Base-by-base conservation (phyloP, 2,888 invertebrate genomes). In the Polietes domitor region DNA sequence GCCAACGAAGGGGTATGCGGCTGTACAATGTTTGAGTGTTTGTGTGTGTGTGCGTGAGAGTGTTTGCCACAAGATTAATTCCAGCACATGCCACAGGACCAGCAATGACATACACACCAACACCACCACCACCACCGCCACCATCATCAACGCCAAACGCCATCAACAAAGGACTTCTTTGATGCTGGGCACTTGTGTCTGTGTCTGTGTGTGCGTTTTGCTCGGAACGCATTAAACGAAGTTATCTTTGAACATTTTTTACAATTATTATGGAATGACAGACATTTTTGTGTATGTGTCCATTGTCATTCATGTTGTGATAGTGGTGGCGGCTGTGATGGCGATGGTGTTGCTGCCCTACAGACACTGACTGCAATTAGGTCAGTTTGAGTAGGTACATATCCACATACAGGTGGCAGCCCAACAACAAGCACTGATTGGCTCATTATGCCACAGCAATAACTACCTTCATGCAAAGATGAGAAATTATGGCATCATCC, bases 31-130 rank as follows among this genome's bases (percentile, higher is more conserved):
- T 79, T 81, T 61, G n/a, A n/a, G n/a, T n/a, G n/a, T n/a, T n/a
- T n/a, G n/a, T n/a, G n/a, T n/a, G n/a, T n/a, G n/a, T n/a, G n/a
- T n/a, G n/a, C n/a, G 41, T 47, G 63, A 68, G 55, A 65, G 72
- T 78, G 74, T 65, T 28, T 72, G 41, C 77, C 77, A 68, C 50
- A 70, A 74, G 74, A 83, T 77, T 71, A 47, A 75, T 77, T 74
- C 6, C 10, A 68, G 24, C 53, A 43, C 63, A 65, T 71, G 43
- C 37, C 68, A 43, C 68, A 21, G 24, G 19, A 41, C 21, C 43
- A 68, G 24, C n/a, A 68, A 68, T 9, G 41, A 15, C 21, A 12
- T 19, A 17, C 7, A 41, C 37, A 65, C 21, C 41, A 41, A 65
- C 37, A 68, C 43, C 21, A 24, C 26, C 58, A 65, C 21, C 43